Conservation (phyloP, 1,140 invertebrate genomes). For the Paraescarpia echinospica region DNA sequence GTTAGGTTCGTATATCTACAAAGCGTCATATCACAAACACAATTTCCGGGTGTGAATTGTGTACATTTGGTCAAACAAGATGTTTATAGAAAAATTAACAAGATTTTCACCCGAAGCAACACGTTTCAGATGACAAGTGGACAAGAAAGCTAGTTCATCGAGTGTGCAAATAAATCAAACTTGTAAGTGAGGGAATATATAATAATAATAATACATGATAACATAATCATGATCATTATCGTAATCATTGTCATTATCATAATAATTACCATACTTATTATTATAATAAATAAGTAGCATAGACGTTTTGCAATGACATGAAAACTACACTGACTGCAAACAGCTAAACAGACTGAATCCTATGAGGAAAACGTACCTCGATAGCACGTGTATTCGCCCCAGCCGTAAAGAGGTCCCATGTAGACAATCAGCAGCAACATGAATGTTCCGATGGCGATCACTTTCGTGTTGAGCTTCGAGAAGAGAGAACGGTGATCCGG, state of each 20-base stretch:
- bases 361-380: background rate
- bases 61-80: too few species aligned
- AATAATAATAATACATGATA: too few species aligned
- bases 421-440: background rate
- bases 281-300: too few species aligned
- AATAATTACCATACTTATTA: too few species aligned
- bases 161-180: background rate
- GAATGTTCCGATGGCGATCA: background rate
- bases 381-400: constrained; percentile 2
- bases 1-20: too few species aligned
- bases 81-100: background rate
- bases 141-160: background rate
- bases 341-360: background rate
- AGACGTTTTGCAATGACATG: too few species aligned
- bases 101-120: background rate
- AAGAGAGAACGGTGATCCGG: constrained; percentile 9
- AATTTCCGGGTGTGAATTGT: background rate
- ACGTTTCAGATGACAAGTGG: background rate
- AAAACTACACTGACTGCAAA: too few species aligned
- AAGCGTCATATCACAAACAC: background rate
- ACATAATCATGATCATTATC: too few species aligned
- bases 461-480: constrained; percentile 3
- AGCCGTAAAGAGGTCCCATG: constrained; percentile 8
- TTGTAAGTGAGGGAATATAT: too few species aligned
- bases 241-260: too few species aligned